Evolutionary conservation across 2,113 vertebrate species (phyloP).

Genomic region (Cranoglanis bouderius): DNA sequence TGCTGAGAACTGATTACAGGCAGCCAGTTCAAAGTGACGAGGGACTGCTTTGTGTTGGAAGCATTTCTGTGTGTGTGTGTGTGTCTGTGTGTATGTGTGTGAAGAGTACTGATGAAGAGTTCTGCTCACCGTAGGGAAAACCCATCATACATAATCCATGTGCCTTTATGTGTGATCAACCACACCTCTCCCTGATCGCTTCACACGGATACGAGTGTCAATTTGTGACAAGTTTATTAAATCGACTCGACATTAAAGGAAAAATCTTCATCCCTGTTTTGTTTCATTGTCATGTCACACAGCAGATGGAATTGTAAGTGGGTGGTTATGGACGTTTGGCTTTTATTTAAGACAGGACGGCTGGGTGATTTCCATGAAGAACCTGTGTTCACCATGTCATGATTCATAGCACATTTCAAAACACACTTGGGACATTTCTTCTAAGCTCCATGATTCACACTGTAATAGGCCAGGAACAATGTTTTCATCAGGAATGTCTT

Average conservation of each 20-base stretch:
- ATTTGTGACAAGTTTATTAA: slow-evolving; percentile 14
- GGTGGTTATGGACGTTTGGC: slow-evolving; percentile 1
- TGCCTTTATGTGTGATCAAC: slow-evolving; percentile 8
- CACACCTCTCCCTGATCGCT: background rate
- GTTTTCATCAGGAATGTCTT: background rate
- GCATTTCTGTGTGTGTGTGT: background rate
- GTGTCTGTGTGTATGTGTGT: background rate
- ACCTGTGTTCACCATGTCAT: background rate
- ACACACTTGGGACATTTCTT: background rate
- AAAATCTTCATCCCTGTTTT: background rate
- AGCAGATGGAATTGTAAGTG: background rate
- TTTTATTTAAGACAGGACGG: slow-evolving; percentile 6
- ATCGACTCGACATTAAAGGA: background rate
- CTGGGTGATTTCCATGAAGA: background rate
- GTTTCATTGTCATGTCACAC: slow-evolving; percentile 6
- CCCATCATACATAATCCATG: slow-evolving; percentile 12
- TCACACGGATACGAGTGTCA: background rate
- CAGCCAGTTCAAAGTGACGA: background rate
- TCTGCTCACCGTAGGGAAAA: background rate
- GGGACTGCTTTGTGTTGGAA: slow-evolving; percentile 20
- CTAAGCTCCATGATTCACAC: background rate
- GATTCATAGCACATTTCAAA: background rate
- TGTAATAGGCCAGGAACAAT: background rate
- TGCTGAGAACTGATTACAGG: slow-evolving; percentile 6
- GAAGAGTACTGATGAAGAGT: slow-evolving; percentile 16